Evolutionary conservation across 2,888 invertebrate genomes (phyloP).

Genomic region (Marasmarcha lunaedactyla): DNA sequence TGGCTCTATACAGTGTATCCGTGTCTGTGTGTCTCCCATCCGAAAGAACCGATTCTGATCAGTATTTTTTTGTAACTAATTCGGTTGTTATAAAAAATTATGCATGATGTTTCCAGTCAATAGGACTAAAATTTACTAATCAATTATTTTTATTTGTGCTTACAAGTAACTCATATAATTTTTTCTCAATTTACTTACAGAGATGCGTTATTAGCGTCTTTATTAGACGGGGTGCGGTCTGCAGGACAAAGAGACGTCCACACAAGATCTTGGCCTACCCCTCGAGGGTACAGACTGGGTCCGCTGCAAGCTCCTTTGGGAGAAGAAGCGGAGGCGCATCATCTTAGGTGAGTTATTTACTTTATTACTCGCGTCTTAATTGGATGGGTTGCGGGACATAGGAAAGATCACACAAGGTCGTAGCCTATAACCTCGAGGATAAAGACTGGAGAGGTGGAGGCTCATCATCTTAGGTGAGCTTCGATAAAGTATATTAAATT

Average conservation of each 20-base stretch:
- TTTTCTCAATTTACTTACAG: too few species aligned
- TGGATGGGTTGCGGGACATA: not conserved
- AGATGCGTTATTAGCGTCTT: slow-evolving; percentile 93
- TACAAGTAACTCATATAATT: too few species aligned
- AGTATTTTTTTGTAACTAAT: too few species aligned
- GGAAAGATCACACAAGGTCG: not conserved
- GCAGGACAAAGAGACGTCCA: slow-evolving; percentile 97
- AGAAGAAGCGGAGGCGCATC: slow-evolving; percentile 95
- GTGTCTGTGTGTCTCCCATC: too few species aligned
- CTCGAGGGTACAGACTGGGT: slow-evolving; percentile 88
- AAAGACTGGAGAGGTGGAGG: not conserved
- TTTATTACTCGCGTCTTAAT: not conserved
- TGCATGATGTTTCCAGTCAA: too few species aligned
- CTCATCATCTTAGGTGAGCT: not conserved
- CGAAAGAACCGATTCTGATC: too few species aligned
- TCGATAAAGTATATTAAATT: too few species aligned
- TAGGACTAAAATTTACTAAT: too few species aligned
- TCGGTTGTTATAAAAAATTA: too few species aligned
- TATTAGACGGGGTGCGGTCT: slow-evolving; percentile 96
- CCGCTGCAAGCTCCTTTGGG: slow-evolving; percentile 92
- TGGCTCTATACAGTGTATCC: too few species aligned
- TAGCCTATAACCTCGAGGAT: not conserved
- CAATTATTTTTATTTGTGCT: too few species aligned
- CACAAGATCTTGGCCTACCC: slow-evolving; percentile 87
- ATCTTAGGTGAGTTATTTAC: slow-evolving; percentile 75